A percentile compares a stretch with the other conserved stretches of the same genome.
Conservation (phyloP, 2,113 vertebrate species). For the Hypanus sabinus region DNA sequence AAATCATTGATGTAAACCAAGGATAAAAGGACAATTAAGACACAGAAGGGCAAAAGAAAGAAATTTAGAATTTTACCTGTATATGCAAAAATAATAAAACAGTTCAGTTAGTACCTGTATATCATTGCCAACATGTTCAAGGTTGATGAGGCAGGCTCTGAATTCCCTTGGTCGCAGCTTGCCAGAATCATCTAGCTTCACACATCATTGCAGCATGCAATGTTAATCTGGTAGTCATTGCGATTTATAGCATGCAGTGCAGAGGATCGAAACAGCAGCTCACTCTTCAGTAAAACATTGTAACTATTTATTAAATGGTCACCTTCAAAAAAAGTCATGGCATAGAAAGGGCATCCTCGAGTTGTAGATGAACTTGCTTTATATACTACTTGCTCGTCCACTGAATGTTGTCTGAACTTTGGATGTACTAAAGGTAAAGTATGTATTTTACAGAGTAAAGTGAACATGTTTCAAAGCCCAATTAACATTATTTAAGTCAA, state of each 20-base stretch:
- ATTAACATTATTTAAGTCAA: background rate
- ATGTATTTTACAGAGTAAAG: background rate
- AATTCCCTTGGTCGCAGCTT: constrained; percentile 52
- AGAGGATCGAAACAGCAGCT: background rate
- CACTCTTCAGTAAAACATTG: background rate
- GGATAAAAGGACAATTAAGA: background rate
- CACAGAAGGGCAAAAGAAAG: background rate
- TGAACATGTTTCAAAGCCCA: background rate
- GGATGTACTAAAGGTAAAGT: background rate
- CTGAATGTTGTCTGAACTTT: background rate
- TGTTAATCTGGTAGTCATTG: constrained; percentile 36
- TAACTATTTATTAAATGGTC: background rate
- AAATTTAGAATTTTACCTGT: constrained; percentile 23
- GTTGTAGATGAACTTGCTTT: background rate
- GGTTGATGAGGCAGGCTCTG: constrained; percentile 59
- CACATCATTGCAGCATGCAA: constrained; percentile 44
- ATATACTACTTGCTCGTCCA: background rate
- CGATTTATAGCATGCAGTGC: background rate
- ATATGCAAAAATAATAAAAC: background rate
- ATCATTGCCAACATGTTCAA: constrained; percentile 55
- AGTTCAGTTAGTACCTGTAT: constrained; percentile 47
- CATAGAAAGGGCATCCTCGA: background rate
- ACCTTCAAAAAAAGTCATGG: background rate
- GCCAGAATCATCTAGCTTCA: constrained; percentile 48
- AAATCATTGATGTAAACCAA: background rate